phyloP scores from a whole-genome alignment of 1,140 invertebrate species.

The Cotesia typhae region DNA sequence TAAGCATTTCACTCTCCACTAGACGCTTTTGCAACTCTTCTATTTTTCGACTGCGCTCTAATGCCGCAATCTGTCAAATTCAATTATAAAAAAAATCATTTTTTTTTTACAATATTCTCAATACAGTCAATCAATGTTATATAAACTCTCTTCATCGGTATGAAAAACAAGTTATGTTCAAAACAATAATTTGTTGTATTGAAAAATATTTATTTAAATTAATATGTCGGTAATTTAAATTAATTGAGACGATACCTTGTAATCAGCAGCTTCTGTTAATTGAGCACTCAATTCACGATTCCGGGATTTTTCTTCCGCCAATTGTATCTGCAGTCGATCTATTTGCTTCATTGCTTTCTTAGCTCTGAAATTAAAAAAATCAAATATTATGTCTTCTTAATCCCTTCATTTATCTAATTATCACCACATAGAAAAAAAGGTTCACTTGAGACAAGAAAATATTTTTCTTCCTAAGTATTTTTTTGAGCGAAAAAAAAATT shows the following conservation, averaged over 20 bases:
- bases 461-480: too few relatives aligned
- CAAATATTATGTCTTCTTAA: too few relatives aligned
- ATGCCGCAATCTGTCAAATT: slow-evolving; percentile 74
- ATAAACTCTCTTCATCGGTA: too few relatives aligned
- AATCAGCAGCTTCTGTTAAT: slow-evolving; percentile 82
- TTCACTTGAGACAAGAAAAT: too few relatives aligned
- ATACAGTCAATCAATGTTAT: too few relatives aligned
- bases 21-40: slow-evolving; percentile 82
- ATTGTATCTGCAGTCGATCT: slow-evolving; percentile 76
- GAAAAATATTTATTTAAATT: too few relatives aligned
- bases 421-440: too few relatives aligned
- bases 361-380: slow-evolving; percentile 55
- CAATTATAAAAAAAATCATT: slow-evolving; percentile 33
- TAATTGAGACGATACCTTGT: slow-evolving; percentile 68
- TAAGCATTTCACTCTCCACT: slow-evolving; percentile 76
- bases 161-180: too few relatives aligned
- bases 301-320: slow-evolving; percentile 76
- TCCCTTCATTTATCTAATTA: background rate
- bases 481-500: too few relatives aligned
- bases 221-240: too few relatives aligned
- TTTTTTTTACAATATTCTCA: too few relatives aligned
- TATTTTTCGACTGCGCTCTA: slow-evolving; percentile 83
- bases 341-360: slow-evolving; percentile 81
- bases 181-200: too few relatives aligned
- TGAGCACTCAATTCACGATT: slow-evolving; percentile 81